Evolutionary conservation across 2,888 invertebrate genomes (phyloP).

Genomic region (Trachelus troglodyta): DNA sequence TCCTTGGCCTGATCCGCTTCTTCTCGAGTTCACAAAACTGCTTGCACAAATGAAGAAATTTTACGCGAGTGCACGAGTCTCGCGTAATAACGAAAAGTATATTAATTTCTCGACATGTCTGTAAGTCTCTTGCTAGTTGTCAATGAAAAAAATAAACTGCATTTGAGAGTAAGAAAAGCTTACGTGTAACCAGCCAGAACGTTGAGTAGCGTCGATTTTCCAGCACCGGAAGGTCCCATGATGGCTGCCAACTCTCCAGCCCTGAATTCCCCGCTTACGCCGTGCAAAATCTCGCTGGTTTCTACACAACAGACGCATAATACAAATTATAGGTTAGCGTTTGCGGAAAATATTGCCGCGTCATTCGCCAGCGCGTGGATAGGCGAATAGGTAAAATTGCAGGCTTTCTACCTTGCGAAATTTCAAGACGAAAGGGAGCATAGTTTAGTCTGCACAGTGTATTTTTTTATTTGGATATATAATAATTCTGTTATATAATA

Average conservation of each 20-base stretch:
- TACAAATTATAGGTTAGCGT: background rate
- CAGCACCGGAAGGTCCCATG: constrained; percentile 79
- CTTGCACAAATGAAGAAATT: background rate
- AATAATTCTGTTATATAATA: no score
- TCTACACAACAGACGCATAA: constrained; percentile 65
- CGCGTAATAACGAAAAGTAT: background rate
- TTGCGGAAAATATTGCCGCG: background rate
- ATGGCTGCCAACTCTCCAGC: constrained; percentile 75
- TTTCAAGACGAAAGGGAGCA: background rate
- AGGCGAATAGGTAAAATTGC: background rate
- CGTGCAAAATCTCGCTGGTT: constrained; percentile 72
- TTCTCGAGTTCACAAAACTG: background rate
- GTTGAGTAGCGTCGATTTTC: constrained; percentile 89
- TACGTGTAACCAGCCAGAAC: constrained; percentile 91
- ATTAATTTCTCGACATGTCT: background rate
- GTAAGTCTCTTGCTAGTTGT: background rate
- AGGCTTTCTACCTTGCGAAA: background rate
- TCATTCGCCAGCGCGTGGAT: background rate
- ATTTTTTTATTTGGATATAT: background rate
- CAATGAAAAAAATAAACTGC: background rate
- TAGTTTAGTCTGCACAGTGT: background rate
- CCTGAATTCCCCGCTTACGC: constrained; percentile 69
- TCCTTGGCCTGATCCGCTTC: background rate
- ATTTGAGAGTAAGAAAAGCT: constrained; percentile 56
- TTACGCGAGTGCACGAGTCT: background rate